Evolutionary conservation across 53 echinoderm and acorn worm genomes (phyloP), one percentile per base, ranked within the genome.

Genomic region (Patiria pectinifera): DNA sequence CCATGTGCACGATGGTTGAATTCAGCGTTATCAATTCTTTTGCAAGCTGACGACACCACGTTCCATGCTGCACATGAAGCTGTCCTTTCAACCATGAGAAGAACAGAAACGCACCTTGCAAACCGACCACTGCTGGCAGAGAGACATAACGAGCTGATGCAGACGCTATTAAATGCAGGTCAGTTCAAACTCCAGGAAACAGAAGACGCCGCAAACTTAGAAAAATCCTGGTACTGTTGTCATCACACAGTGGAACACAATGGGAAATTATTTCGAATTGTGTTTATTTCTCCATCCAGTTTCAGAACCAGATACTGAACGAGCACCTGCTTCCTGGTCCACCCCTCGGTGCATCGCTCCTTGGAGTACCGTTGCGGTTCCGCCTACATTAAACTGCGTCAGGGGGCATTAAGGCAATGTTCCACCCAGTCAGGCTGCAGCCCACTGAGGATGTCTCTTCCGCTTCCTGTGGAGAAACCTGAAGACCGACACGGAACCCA

Each of bases 221-320:
- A 89, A 24, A 80, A 89, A 59, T 79, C 89, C 2, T 89, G 62
- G 78, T 89, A 78, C 24, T 22, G 78, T 25, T 62, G 79, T 9
- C 89, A 89, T 35, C 89, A 79, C 25, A 24, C 79, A 21, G 89
- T 89, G 24, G 80, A 78, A 60, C 89, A 89, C 61, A 89, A 89
- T 60, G 88, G 75, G 35, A 87, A 76, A 48, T 70, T 22, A 16
- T 23, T 43, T 21, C 86, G 47, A 12, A 79, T 92, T 4, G 92
- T 92, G 19, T 92, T 92, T 66, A 92, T 60, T 92, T 86, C 43
- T 92, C 86, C 21, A 86, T 75, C 59, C 10, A 92, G 46, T 62
- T 86, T 19, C 8, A 62, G 19, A 62, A 59, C 14, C 58, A 86
- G 69, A 35, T 62, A 5, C 69, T 92, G 19, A 92, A 86, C n/a